These are phyloP conservation scores for Onychomys leucogaster DNA, from an alignment of 2,797 vertebrate species.

Conservation along the genomic window DNA sequence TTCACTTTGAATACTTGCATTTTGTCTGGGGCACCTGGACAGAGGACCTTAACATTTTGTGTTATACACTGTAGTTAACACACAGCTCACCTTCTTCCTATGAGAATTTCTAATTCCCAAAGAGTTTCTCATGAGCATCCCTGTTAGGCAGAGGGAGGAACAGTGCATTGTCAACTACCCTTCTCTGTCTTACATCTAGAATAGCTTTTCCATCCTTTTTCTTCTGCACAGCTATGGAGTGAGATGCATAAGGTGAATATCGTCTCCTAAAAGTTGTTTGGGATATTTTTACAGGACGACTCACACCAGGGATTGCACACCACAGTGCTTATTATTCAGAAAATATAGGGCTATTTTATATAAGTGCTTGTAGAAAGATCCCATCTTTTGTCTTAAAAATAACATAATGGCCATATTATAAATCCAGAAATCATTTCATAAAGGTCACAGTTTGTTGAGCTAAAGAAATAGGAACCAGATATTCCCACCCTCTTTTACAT, in stretches of 20 bases:
- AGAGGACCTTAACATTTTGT: background rate
- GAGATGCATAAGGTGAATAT: background rate
- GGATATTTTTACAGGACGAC: background rate
- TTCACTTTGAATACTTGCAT: background rate
- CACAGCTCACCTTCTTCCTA: background rate
- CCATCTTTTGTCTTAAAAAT: background rate
- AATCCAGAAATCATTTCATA: background rate
- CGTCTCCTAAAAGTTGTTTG: background rate
- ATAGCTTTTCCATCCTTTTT: background rate
- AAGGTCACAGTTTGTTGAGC: background rate
- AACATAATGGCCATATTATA: background rate
- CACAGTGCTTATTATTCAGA: background rate
- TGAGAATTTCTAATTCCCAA: background rate
- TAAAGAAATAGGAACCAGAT: background rate
- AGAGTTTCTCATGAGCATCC: background rate
- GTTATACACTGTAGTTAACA: background rate
- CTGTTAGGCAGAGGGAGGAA: background rate
- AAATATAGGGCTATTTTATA: background rate
- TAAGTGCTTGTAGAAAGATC: background rate
- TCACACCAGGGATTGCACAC: background rate
- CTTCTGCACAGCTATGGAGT: background rate
- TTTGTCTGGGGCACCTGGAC: background rate
- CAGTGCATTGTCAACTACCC: accelerated
- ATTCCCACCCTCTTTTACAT: background rate
- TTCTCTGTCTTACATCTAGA: background rate